Evolutionary conservation across 2,113 vertebrate genomes (phyloP), one percentile per base, ranked within the genome.

Genomic region (Vulpes vulpes): DNA sequence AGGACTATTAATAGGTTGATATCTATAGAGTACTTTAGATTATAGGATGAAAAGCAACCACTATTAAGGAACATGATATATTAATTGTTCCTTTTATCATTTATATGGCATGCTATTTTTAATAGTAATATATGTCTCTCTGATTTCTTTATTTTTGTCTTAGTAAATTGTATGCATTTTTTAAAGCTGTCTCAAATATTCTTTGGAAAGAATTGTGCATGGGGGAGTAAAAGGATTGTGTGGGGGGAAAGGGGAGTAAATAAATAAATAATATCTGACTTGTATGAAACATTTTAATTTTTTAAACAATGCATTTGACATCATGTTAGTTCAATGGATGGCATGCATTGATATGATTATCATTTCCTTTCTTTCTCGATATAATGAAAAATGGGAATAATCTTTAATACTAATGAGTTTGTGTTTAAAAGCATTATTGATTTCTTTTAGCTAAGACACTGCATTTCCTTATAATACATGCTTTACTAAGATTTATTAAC

Each of bases 401-500:
- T 97, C 81, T 96, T 96, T 97, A 97, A 97, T 97, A 95, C 88
- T 97, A 95, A 98, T 98, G 94, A 97, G 93, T 74, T 96, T 96
- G 85, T 95, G 82, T 97, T 98, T 97, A 97, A 98, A 98, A 93
- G 81, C 82, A 67, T 89, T 98, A 98, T 98, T 98, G 97, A 98
- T 98, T 98, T 92, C 74, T 96, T 87, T 83, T 85, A 87, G 81
- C 53, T 19, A 95, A 97, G 96, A 86, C 89, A 62, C 84, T 51
- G 32, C 51, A 90, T 97, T 97, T 98, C 93, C 97, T 98, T 98
- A 94, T 91, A 97, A 97, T 96, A 94, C 91, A 95, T 94, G 92
- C 81, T 97, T 97, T 98, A 97, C 95, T 89, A 96, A 97, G 97
- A 97, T 98, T 97, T 97, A 98, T 97, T 93, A 98, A 98, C 82